Percentiles rank a stretch among this genome's conserved stretches.
Evolutionary conservation across 2,797 vertebrate genomes (phyloP).

Genomic region (Caiman crocodilus): DNA sequence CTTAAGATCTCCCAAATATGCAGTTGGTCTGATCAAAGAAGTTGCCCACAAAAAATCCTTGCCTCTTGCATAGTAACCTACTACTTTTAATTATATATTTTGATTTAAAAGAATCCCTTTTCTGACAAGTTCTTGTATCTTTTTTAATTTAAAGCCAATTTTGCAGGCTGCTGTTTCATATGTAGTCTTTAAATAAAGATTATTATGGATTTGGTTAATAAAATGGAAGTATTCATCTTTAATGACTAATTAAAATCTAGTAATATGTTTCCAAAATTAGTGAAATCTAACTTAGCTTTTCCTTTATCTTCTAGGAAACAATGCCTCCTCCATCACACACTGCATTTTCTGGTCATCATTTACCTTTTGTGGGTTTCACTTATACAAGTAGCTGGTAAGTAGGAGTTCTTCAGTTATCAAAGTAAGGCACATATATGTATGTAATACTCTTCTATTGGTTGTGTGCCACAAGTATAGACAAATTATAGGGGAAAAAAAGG

Average conservation of each 20-base stretch:
- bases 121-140: not conserved
- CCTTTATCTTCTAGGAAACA: constrained; percentile 87
- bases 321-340: constrained; percentile 97
- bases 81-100: not conserved
- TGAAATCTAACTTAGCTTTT: constrained; percentile 21
- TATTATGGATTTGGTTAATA: not conserved
- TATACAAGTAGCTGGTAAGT: constrained; percentile 99
- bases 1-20: no score
- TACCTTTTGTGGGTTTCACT: constrained; percentile 98
- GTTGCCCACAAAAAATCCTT: no score
- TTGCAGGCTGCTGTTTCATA: not conserved
- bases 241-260: not conserved
- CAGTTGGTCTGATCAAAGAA: no score
- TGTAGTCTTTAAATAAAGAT: not conserved
- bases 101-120: not conserved
- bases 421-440: not conserved
- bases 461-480: not conserved
- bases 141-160: not conserved
- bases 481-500: not conserved
- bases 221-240: not conserved
- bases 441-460: not conserved
- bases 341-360: constrained; percentile 97
- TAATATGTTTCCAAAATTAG: not conserved
- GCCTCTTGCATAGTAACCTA: not conserved
- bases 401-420: not conserved